Conservation (phyloP, 2,888 invertebrate species). For the Panzeria rudis region DNA sequence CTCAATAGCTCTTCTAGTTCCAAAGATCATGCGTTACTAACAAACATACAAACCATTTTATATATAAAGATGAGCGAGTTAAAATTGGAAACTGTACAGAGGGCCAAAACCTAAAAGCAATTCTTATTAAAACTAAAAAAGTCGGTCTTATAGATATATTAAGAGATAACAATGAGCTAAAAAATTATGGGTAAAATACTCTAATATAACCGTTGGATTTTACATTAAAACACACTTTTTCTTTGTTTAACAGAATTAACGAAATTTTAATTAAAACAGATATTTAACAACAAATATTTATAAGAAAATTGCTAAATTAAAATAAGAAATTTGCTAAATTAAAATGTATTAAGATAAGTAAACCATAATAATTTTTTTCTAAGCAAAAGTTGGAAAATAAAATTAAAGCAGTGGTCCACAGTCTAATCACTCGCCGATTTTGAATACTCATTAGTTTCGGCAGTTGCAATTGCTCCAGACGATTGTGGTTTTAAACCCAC, state of each 20-base stretch:
- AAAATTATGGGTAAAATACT: no score
- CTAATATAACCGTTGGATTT: no score
- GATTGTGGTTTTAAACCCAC: constrained; percentile 10
- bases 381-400: neutral
- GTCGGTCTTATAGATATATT: no score
- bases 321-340: neutral
- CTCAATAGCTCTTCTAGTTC: no score
- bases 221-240: neutral
- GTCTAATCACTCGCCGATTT: neutral
- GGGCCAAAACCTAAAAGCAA: no score
- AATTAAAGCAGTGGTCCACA: neutral
- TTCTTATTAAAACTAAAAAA: no score
- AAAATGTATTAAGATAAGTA: neutral
- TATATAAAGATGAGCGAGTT: no score
- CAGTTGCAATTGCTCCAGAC: neutral
- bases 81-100: no score
- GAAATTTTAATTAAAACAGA: neutral
- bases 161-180: no score
- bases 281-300: neutral
- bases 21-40: no score
- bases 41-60: no score
- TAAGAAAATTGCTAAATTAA: neutral
- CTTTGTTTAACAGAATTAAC: neutral
- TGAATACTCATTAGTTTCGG: constrained; percentile 7
- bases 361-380: neutral